Base-by-base conservation (phyloP, 1,140 invertebrate species). In the Aradophagus sp. region DNA sequence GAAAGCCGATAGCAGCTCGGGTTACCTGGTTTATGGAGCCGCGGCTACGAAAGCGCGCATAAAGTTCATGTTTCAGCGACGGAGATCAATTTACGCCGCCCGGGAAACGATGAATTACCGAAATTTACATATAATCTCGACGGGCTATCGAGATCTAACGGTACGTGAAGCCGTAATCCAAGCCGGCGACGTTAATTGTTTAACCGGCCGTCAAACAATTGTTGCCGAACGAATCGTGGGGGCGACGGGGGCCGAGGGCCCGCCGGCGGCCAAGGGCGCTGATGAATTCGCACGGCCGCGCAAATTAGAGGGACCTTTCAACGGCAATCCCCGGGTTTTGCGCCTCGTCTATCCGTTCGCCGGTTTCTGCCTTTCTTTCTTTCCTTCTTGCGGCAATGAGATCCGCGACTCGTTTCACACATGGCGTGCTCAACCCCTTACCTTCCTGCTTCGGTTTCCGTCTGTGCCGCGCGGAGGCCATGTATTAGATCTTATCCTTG, bases 401-500 rank as follows among this genome's bases (percentile, higher is more conserved):
- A 69, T 61, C 38, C 39, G 72, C 71, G 78, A 77, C 76, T 75
- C 77, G 80, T 77, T 81, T 73, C 80, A 81, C 80, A 82, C 80
- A 82, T 82, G 80, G 78, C 75, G 80, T 55, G 58, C 52, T 73
- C 56, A 77, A 80, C 76, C 79, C 80, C 79, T 79, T 80, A 19
- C 61, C 61, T 36, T 38, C 47, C 52, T 66, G 70, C 77, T 75
- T 79, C 77, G 78, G 68, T 79, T 75, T 78, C 79, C 79, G 79
- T 79, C 78, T 81, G 79, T 77, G 76, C 74, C 72, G 67, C 72
- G 67, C 65, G 65, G 56, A 67, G 70, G 63, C 47, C 74, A 77
- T 76, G 76, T 75, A 75, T 80, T 76, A 80, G 80, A 82, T 82
- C 80, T 82, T 82, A 82, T 81, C 80, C 78, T 47, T 71, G 67